phyloP scores from a whole-genome alignment of 2,888 invertebrate species.

The Halocaridina rubra region DNA sequence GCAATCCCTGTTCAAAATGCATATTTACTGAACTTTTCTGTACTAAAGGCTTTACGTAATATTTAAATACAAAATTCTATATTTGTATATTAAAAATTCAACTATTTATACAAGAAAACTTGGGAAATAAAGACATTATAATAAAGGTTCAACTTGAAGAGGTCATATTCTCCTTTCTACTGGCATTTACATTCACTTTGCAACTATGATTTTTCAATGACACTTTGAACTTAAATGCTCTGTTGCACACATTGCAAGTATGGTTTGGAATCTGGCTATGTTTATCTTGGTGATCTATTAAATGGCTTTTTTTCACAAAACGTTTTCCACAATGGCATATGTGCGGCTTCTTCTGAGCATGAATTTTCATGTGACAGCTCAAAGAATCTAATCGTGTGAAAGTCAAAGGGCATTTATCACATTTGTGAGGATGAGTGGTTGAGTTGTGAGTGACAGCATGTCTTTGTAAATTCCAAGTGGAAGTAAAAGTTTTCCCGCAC shows the following conservation, averaged over 20 bases:
- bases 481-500: conserved; percentile 41
- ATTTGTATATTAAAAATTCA: no score
- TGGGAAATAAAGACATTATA: no score
- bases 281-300: conserved; percentile 44
- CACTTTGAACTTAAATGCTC: conserved; percentile 41
- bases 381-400: conserved; percentile 56
- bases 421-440: conserved; percentile 27
- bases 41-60: no score
- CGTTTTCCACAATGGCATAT: conserved; percentile 52
- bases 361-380: conserved; percentile 31
- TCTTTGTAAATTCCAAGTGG: conserved; percentile 23
- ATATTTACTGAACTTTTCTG: no score
- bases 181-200: not conserved
- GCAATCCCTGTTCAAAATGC: no score
- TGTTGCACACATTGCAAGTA: conserved; percentile 37
- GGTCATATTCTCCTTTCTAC: not conserved
- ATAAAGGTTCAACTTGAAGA: not conserved
- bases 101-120: no score
- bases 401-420: conserved; percentile 28
- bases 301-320: conserved; percentile 47
- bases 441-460: conserved; percentile 24
- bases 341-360: conserved; percentile 35
- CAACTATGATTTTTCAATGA: conserved; percentile 55
- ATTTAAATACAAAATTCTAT: no score
- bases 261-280: conserved; percentile 30